Percentiles rank a stretch among this genome's conserved stretches.
Evolutionary conservation across 2,888 invertebrate genomes (phyloP).

Genomic region (Pantelozetes paolii): DNA sequence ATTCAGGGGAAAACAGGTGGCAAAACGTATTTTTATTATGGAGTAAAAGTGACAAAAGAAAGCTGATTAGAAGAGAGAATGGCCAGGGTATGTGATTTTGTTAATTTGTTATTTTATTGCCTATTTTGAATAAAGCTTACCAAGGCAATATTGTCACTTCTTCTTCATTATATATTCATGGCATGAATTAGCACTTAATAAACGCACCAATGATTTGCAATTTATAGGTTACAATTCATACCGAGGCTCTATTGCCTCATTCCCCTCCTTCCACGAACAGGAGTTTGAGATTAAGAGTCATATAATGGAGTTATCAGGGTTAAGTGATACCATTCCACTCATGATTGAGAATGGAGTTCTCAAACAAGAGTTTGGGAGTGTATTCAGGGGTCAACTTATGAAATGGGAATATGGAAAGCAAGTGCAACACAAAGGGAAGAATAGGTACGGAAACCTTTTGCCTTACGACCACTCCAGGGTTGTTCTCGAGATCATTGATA

Average conservation of each 20-base stretch:
- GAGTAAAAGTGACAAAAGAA: constrained; percentile 27
- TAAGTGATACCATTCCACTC: constrained; percentile 21
- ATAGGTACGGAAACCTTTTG: constrained; percentile 97
- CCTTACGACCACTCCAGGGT: constrained; percentile 98
- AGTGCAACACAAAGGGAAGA: constrained; percentile 96
- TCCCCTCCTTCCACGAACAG: constrained; percentile 9
- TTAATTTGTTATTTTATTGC: constrained; percentile 5
- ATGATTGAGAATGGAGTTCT: constrained; percentile 32
- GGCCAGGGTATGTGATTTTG: not conserved
- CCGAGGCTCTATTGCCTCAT: constrained; percentile 21
- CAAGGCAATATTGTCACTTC: too few relatives aligned
- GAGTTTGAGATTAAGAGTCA: constrained; percentile 38
- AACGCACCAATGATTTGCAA: too few relatives aligned
- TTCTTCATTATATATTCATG: too few relatives aligned
- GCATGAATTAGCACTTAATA: too few relatives aligned
- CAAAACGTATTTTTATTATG: constrained; percentile 33
- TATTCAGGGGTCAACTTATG: constrained; percentile 77
- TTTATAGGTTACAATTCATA: constrained; percentile 6
- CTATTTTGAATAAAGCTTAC: not conserved
- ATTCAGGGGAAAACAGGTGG: constrained; percentile 14
- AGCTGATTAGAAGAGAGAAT: constrained; percentile 16
- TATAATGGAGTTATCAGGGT: constrained; percentile 26
- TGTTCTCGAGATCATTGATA: constrained; percentile 60
- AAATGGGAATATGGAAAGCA: constrained; percentile 99
- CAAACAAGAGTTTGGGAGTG: constrained; percentile 35